These are phyloP conservation scores for Zaprionus bogoriensis DNA, from an alignment of 2,888 invertebrate genomes.

Conservation along the genomic window DNA sequence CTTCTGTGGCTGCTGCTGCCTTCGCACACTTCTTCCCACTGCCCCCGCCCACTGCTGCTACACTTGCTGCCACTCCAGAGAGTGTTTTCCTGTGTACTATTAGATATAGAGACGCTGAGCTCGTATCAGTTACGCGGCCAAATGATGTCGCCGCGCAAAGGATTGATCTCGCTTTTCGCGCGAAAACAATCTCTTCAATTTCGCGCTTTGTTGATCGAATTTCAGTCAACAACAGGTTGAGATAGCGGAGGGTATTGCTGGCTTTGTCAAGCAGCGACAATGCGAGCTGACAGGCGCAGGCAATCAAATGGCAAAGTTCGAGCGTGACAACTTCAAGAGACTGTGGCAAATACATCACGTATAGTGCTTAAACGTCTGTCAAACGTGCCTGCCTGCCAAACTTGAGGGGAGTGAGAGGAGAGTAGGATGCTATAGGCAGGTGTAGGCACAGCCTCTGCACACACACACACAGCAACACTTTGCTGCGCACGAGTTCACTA, in stretches of 20 bases:
- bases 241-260: too few relatives aligned
- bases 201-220: constrained; percentile 26
- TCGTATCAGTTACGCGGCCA: background rate
- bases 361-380: constrained; percentile 52
- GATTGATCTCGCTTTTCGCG: constrained; percentile 16
- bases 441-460: constrained; percentile 1
- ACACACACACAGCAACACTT: constrained; percentile 32
- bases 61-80: too few relatives aligned
- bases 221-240: too few relatives aligned
- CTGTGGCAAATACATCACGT: constrained; percentile 60
- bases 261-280: constrained; percentile 24
- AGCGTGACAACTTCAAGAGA: constrained; percentile 32
- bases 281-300: constrained; percentile 28
- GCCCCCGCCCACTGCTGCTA: too few relatives aligned
- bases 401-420: background rate
- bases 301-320: constrained; percentile 61
- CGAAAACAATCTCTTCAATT: constrained; percentile 23
- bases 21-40: too few relatives aligned
- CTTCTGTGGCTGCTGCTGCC: too few relatives aligned
- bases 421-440: background rate
- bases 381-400: constrained; percentile 26
- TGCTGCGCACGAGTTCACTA: constrained; percentile 60
- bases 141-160: constrained; percentile 18
- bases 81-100: background rate
- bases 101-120: constrained; percentile 10